A percentile compares a stretch with the other conserved stretches of the same genome.
These are phyloP conservation scores for Lucilia cuprina DNA, from an alignment of 1,140 invertebrate genomes.

Conservation along the genomic window DNA sequence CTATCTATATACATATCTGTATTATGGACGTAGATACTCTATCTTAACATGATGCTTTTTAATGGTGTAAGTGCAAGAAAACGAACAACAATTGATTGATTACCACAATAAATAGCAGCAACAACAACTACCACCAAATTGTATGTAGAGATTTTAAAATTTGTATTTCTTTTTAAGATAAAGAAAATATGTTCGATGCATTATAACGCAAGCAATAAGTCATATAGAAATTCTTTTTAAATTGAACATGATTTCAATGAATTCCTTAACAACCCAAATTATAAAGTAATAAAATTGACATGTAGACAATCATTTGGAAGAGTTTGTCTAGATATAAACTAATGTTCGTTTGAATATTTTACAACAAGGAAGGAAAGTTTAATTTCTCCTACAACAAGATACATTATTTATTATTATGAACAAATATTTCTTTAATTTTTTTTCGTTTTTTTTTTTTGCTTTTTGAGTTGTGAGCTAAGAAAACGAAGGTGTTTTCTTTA, in stretches of 20 bases:
- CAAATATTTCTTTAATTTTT: too few species aligned
- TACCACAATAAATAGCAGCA: slow-evolving; percentile 3
- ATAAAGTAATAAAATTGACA: slow-evolving; percentile 18
- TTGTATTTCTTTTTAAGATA: neutral
- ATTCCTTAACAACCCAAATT: neutral
- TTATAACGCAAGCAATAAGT: slow-evolving; percentile 10
- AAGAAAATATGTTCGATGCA: neutral
- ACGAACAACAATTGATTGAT: slow-evolving; percentile 32
- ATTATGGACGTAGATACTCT: neutral
- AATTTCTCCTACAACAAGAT: neutral
- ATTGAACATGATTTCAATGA: slow-evolving; percentile 33
- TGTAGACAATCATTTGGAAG: neutral
- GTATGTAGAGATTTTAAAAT: neutral
- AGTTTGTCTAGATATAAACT: neutral
- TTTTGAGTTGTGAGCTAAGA: neutral
- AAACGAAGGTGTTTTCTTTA: slow-evolving; percentile 30
- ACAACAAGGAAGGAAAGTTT: slow-evolving; percentile 29
- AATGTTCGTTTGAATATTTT: neutral
- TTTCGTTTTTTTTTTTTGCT: neutral
- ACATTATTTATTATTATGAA: neutral
- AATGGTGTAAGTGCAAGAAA: neutral
- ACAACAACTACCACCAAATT: neutral
- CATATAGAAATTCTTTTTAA: slow-evolving; percentile 20
- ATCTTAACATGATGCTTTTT: neutral
- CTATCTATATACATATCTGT: neutral